These are phyloP conservation scores for Drosophila paramelanica DNA, from an alignment of 2,888 invertebrate species.

Conservation along the genomic window DNA sequence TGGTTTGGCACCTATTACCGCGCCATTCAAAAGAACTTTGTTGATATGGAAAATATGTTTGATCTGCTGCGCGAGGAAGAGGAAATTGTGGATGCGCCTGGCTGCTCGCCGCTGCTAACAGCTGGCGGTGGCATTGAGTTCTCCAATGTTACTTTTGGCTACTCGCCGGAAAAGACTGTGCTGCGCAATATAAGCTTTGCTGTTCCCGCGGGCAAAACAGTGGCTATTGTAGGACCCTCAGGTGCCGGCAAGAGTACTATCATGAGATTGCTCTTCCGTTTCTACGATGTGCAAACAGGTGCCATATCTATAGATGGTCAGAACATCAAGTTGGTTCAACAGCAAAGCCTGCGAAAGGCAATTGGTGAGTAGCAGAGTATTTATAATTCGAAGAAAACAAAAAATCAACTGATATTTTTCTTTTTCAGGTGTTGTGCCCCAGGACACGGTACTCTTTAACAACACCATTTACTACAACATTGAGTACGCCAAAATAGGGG, in stretches of 20 bases:
- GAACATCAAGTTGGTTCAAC: conserved; percentile 93
- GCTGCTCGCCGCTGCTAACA: conserved; percentile 89
- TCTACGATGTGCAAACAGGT: conserved; percentile 97
- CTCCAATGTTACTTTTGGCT: conserved; percentile 95
- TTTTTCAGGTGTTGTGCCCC: conserved; percentile 93
- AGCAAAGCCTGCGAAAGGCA: conserved; percentile 92
- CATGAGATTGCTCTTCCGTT: conserved; percentile 96
- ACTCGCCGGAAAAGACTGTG: conserved; percentile 91
- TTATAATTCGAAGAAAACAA: background rate
- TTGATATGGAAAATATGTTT: conserved; percentile 99
- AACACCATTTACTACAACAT: conserved; percentile 97
- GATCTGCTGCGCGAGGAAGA: conserved; percentile 94
- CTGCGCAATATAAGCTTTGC: conserved; percentile 91
- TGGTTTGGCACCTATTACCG: conserved; percentile 99
- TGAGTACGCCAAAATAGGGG: conserved; percentile 93
- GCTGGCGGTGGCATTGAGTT: conserved; percentile 92
- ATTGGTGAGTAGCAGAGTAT: conserved; percentile 85
- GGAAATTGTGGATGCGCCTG: conserved; percentile 93
- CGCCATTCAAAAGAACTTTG: conserved; percentile 98
- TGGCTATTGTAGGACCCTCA: conserved; percentile 94
- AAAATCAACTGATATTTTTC: background rate
- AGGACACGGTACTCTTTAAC: conserved; percentile 98
- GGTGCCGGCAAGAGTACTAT: conserved; percentile 98
- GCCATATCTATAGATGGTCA: conserved; percentile 94
- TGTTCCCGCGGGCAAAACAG: conserved; percentile 93